phyloP scores from a whole-genome alignment of 2,888 invertebrate species.

The Diloba caeruleocephala region DNA sequence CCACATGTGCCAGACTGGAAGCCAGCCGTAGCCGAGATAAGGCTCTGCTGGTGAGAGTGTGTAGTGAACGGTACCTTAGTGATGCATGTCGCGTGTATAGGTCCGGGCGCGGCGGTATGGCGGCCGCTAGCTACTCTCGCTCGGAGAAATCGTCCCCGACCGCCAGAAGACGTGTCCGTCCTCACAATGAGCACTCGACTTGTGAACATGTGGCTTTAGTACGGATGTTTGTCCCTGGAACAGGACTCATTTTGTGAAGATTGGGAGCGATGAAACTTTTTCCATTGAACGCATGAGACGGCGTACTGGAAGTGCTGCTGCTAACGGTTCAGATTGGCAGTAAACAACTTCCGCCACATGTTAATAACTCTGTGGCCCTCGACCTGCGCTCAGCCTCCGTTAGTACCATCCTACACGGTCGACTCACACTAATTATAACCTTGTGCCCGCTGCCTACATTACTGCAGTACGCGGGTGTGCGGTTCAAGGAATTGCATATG shows the following conservation, averaged over 20 bases:
- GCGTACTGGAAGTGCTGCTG: too few species aligned
- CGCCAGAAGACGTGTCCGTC: not conserved
- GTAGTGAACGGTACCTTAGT: not conserved
- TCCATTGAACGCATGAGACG: too few species aligned
- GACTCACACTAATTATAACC: not conserved
- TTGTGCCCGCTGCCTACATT: not conserved
- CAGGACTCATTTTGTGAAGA: too few species aligned
- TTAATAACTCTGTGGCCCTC: not conserved
- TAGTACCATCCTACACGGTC: not conserved
- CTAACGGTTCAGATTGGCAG: too few species aligned
- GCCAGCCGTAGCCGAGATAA: not conserved
- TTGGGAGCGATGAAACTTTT: too few species aligned
- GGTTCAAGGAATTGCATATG: not conserved
- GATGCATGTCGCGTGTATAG: conserved; percentile 39
- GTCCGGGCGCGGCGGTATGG: not conserved
- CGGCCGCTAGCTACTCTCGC: conserved; percentile 37
- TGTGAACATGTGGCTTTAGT: too few species aligned
- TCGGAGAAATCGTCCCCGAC: conserved; percentile 41
- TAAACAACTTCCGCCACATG: too few species aligned
- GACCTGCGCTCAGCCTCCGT: not conserved
- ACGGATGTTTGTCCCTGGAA: too few species aligned
- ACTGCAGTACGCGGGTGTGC: not conserved
- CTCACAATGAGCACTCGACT: not conserved
- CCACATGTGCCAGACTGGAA: too few species aligned
- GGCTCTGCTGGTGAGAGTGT: too few species aligned